These are phyloP conservation scores for Ophioninae sp. DNA, from an alignment of 2,888 invertebrate genomes.

Conservation along the genomic window DNA sequence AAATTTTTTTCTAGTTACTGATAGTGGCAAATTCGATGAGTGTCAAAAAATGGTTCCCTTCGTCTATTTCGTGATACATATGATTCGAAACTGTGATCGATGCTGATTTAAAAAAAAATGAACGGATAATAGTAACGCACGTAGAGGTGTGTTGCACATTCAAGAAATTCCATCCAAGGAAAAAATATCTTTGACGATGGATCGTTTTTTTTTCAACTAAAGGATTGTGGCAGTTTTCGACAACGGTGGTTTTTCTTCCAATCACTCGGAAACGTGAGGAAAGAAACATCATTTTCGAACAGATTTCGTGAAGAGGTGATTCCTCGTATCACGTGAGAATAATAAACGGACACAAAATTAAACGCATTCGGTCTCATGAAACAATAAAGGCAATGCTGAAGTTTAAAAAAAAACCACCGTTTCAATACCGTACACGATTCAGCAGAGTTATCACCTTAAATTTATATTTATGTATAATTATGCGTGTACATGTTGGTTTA, in stretches of 20 bases:
- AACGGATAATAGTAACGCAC: constrained; percentile 3
- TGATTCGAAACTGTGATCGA: constrained; percentile 11
- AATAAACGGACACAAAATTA: constrained; percentile 7
- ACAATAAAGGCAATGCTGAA: constrained; percentile 6
- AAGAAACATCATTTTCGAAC: constrained; percentile 1
- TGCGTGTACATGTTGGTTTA: constrained; percentile 68
- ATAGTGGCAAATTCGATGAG: constrained; percentile 40
- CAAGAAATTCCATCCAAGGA: constrained; percentile 17
- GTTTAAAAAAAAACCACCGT: constrained; percentile 63
- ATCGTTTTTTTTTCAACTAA: constrained; percentile 48
- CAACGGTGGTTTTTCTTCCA: constrained; percentile 63
- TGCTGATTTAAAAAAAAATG: not conserved
- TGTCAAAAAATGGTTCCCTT: constrained; percentile 10
- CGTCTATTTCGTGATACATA: constrained; percentile 4
- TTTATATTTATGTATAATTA: constrained; percentile 69
- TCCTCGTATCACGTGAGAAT: not conserved
- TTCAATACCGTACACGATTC: constrained; percentile 64
- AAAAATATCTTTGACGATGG: constrained; percentile 36
- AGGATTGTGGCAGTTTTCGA: constrained; percentile 68
- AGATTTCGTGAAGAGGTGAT: not conserved
- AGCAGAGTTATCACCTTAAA: constrained; percentile 67
- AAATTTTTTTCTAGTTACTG: constrained; percentile 38
- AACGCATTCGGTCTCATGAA: constrained; percentile 5
- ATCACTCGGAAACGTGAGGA: not conserved
- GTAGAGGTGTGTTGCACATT: not conserved